A percentile compares a stretch with the other conserved stretches of the same genome.
Evolutionary conservation across 2,113 vertebrate genomes (phyloP).

Genomic region (Dendrocopos noguchii): DNA sequence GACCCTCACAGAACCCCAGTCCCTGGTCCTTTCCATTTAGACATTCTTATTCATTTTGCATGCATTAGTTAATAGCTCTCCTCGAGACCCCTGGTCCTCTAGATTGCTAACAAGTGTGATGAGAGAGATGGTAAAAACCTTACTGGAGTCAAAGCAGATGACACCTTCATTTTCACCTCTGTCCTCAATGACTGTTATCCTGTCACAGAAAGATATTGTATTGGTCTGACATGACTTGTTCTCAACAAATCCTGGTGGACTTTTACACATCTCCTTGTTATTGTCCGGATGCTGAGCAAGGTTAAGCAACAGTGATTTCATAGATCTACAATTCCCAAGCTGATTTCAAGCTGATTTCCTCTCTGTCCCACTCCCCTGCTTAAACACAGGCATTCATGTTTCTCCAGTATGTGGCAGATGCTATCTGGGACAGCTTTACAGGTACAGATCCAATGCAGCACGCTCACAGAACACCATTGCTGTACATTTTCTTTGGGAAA

Average conservation of each 20-base stretch:
- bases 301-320: not conserved
- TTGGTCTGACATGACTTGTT: not conserved
- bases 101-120: not conserved
- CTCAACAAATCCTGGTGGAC: not conserved
- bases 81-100: not conserved
- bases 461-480: not conserved
- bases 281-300: not conserved
- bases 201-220: not conserved
- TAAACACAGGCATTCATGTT: not conserved
- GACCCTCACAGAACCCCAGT: not conserved
- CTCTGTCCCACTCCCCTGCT: fast-evolving
- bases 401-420: not conserved
- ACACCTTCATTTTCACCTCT: conserved; percentile 16
- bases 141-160: not conserved
- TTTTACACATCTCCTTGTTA: not conserved
- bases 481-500: not conserved
- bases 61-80: not conserved
- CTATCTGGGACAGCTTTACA: not conserved
- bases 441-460: not conserved
- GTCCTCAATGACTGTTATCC: not conserved
- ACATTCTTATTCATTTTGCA: not conserved
- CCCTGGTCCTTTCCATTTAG: not conserved
- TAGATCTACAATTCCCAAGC: not conserved
- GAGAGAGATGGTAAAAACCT: conserved; percentile 6
- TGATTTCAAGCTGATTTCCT: not conserved